Evolutionary conservation across 35 echinoderm and acorn worm genomes (phyloP).

Genomic region (Heliocidaris tuberculata): DNA sequence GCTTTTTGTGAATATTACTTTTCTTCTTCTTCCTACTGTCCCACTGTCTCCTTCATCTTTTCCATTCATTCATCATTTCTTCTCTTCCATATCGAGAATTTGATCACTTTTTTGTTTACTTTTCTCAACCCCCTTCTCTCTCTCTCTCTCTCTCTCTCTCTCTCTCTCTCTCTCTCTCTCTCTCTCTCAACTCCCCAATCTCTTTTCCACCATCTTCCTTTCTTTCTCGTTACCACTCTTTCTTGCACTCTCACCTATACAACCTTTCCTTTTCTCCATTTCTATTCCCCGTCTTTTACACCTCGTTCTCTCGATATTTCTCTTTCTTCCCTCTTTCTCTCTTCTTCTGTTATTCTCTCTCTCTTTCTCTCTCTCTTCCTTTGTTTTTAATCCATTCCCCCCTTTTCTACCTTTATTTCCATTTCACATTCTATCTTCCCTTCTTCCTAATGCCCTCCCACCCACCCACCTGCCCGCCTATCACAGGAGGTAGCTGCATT

Average conservation of each 20-base stretch:
- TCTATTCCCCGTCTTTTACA: no score
- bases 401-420: neutral
- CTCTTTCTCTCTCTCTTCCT: no score
- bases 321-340: no score
- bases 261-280: no score
- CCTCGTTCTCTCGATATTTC: no score
- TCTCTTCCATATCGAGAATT: no score
- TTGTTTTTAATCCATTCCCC: no score
- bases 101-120: neutral
- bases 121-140: neutral
- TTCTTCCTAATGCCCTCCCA: neutral
- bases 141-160: neutral
- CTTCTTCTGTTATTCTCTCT: no score
- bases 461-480: neutral
- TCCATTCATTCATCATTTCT: neutral
- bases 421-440: neutral
- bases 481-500: conserved; percentile 13
- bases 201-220: neutral
- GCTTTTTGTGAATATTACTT: neutral
- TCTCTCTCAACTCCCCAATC: no score
- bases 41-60: neutral
- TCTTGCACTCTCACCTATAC: neutral
- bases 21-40: neutral
- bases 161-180: neutral
- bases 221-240: neutral